Evolutionary conservation across 2,113 vertebrate genomes (phyloP), one percentile per base, ranked within the genome.

Genomic region (Zingel zingel): DNA sequence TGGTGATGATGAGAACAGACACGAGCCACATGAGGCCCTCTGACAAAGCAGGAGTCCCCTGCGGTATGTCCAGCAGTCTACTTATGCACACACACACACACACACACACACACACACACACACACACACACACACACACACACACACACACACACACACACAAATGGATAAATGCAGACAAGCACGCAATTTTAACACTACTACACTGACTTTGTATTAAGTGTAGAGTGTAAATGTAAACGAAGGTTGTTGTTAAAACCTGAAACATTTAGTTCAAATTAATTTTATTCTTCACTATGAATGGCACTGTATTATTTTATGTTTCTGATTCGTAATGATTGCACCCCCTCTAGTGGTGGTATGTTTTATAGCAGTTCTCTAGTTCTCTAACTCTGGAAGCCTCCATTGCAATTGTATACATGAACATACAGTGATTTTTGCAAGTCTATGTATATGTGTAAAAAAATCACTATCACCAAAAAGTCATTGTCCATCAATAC

Each of bases 11-110:
- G 89, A 93, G 93, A 95, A 91, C 91, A 93, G 94, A 95, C 94
- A 94, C 90, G 77, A 95, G 92, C 95, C 94, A 94, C 95, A 95
- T 95, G 94, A 95, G 94, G 93, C 92, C 93, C 89, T 81, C 89
- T 91, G 87, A 95, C 94, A 89, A 93, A 86, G 92, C 75, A 88
- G 82, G 85, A 87, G 89, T 82, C 83, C 92, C 90, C 93, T 73
- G 93, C 69, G 80, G 93, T 92, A 88, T 81, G 78, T 91, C 89
- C 91, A 93, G 85, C 57, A 86, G 87, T 79, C 82, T 69, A 45
- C 77, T 83, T 61, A 76, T 51, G 57, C 62, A 82, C 62, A 6
- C 68, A 54, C 73, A 62, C 59, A 67, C 69, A 85, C 67, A 82
- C 23, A 53, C 33, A 54, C 83, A 85, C 77, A 69, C 77, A 73